Conservation (phyloP, 2,797 vertebrate species). For the Ciconia nigra region DNA sequence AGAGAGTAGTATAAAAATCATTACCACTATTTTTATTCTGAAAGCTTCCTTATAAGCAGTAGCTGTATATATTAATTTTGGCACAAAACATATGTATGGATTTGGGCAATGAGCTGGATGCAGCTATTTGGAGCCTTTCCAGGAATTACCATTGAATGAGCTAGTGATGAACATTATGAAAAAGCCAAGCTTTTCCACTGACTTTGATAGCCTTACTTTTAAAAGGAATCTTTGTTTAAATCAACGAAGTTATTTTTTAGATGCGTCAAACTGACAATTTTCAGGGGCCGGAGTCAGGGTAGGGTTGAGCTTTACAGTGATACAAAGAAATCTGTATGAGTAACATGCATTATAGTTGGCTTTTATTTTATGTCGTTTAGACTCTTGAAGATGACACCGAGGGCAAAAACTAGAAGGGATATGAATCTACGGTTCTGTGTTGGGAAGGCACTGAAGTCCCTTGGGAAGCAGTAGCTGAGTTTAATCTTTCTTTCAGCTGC, state of each 20-base stretch:
- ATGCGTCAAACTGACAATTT: neutral
- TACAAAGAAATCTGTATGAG: neutral
- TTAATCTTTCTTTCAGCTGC: slow-evolving; percentile 46
- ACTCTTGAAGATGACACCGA: neutral
- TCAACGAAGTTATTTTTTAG: neutral
- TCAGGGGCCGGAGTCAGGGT: neutral
- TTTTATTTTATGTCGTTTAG: neutral
- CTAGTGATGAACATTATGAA: neutral
- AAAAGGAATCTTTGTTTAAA: slow-evolving; percentile 26
- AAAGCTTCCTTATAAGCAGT: slow-evolving; percentile 12
- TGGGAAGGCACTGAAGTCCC: neutral
- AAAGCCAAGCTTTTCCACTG: neutral
- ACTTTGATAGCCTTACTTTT: neutral
- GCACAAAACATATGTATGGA: neutral
- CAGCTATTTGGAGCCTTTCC: neutral
- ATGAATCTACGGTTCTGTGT: neutral
- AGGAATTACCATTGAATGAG: neutral
- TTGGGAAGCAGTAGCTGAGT: slow-evolving; percentile 15
- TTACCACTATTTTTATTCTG: neutral
- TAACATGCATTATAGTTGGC: neutral
- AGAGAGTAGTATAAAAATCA: neutral
- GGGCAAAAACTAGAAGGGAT: neutral
- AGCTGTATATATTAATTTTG: slow-evolving; percentile 31
- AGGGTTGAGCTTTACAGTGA: neutral
- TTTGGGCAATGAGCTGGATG: neutral